Evolutionary conservation across 2,888 invertebrate genomes (phyloP), one percentile per base, ranked within the genome.

Genomic region (Pterobdella sp.): DNA sequence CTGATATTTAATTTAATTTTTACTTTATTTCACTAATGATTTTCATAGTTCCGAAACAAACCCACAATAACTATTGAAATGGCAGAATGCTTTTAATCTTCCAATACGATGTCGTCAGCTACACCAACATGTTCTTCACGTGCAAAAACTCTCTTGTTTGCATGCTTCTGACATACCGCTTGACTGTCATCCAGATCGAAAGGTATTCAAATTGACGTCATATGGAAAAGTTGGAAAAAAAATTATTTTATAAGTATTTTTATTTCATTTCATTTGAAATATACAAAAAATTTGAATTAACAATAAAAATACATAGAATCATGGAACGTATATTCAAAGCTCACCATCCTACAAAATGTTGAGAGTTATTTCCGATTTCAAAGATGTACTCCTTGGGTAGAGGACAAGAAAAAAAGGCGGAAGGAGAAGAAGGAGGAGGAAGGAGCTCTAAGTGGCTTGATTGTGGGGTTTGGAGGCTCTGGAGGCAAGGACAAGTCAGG

Each of bases 71-170:
- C n/a, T n/a, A n/a, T n/a, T n/a, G n/a, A n/a, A n/a, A n/a, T n/a
- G 26, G 0, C 71, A 71, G 71, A 0, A 86, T 80, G 84, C 87
- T 94, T 56, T 89, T 95, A 66, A 94, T 95, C 75, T 88, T 90
- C 29, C 75, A 76, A 64, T 94, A 92, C 84, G 88, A 89, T 78
- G 92, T 94, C 49, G 90, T 94, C 78, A 94, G 91, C 80, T 94
- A 95, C 81, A 94, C 94, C 89, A 94, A 94, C 82, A 91, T 94
- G 78, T 95, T 95, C 86, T 95, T 95, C 85, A 94, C 94, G 0
- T 94, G 93, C 84, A 91, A 93, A 85, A 93, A 92, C 80, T 90
- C 90, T 0, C 84, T 93, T 82, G 94, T 95, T 34, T 94, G 95
- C 76, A 84, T 93, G 0, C 86, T 95, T 0, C 91, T 93, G 82